Evolutionary conservation across 2,797 vertebrate species (phyloP).

Genomic region (Phrynocephalus forsythii): DNA sequence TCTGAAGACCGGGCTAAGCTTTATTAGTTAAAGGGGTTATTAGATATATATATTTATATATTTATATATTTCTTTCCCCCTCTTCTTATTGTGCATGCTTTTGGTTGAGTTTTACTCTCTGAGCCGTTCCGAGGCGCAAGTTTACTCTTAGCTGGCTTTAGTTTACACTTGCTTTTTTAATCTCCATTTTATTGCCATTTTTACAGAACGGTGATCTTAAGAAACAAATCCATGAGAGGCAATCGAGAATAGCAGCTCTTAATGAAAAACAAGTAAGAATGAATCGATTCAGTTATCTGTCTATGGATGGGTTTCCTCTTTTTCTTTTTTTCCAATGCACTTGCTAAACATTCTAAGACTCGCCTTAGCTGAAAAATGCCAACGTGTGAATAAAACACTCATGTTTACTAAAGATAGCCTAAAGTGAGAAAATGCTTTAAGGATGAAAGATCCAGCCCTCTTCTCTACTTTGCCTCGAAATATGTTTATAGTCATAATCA

Average conservation of each 20-base stretch:
- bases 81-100: constrained; percentile 59
- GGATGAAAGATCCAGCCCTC: constrained; percentile 50
- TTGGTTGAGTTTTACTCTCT: constrained; percentile 58
- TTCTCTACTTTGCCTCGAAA: constrained; percentile 48
- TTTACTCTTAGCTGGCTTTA: constrained; percentile 67
- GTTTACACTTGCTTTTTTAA: constrained; percentile 67
- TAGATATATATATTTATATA: constrained; percentile 28
- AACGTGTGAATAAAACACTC: constrained; percentile 59
- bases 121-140: constrained; percentile 70
- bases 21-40: constrained; percentile 62
- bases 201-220: constrained; percentile 86
- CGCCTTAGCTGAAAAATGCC: constrained; percentile 57
- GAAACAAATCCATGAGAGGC: constrained; percentile 86
- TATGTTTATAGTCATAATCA: constrained; percentile 57
- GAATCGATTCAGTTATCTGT: constrained; percentile 66
- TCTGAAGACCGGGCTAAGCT: constrained; percentile 68
- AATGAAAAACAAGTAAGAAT: constrained; percentile 88
- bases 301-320: background rate
- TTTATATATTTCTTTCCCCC: constrained; percentile 16
- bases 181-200: constrained; percentile 75
- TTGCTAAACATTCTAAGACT: constrained; percentile 74
- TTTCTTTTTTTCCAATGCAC: constrained; percentile 65
- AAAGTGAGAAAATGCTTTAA: constrained; percentile 62
- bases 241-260: constrained; percentile 83
- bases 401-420: constrained; percentile 53